Conservation (phyloP, 2,113 vertebrate species). For the Neodon shergylaensis region DNA sequence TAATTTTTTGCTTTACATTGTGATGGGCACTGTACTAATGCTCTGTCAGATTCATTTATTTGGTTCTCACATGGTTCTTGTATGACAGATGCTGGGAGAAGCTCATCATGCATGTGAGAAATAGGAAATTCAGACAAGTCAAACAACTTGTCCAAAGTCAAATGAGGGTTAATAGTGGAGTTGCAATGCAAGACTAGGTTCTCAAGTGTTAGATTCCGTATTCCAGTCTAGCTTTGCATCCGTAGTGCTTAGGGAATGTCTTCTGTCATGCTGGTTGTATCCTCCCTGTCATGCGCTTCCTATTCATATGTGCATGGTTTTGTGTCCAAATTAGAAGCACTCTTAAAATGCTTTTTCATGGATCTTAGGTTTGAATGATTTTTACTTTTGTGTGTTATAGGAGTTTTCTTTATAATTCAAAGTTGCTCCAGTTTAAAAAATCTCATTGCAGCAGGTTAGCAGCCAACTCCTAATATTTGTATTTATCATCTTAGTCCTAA, state of each 20-base stretch:
- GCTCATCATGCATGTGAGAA: background rate
- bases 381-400: background rate
- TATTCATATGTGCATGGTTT: background rate
- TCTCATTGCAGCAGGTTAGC: background rate
- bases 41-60: background rate
- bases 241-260: background rate
- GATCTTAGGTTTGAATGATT: background rate
- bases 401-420: background rate
- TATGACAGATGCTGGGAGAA: background rate
- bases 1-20: background rate
- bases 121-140: background rate
- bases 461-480: background rate
- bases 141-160: background rate
- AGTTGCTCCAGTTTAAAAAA: background rate
- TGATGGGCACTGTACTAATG: background rate
- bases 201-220: accelerated
- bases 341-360: background rate
- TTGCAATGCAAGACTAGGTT: background rate
- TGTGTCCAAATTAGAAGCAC: background rate
- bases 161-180: background rate
- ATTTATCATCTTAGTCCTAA: background rate
- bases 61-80: background rate
- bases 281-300: background rate
- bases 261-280: background rate
- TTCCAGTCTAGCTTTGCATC: background rate